phyloP scores from a whole-genome alignment of 1,140 invertebrate species.

The Aphidius gifuensis region DNA sequence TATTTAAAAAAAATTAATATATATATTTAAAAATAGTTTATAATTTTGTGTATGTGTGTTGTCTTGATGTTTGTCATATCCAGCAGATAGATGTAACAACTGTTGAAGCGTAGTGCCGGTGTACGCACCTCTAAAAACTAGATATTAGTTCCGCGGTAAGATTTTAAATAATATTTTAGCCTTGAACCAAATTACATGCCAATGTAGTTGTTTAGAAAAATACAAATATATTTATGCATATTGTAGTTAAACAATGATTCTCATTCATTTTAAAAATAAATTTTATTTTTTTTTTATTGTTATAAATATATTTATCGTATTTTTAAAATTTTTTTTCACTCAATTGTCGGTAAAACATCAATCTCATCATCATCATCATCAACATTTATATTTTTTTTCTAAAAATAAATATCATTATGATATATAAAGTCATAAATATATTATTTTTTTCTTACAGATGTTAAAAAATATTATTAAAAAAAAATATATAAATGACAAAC shows the following conservation, averaged over 20 bases:
- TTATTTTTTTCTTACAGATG: neutral
- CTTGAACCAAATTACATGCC: slow-evolving; percentile 41
- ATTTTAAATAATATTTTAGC: slow-evolving; percentile 24
- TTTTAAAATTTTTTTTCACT: too few relatives aligned
- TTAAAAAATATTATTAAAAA: slow-evolving; percentile 1
- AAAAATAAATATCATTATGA: too few relatives aligned
- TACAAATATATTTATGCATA: neutral
- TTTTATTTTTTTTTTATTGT: neutral
- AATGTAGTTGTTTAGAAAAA: slow-evolving; percentile 38
- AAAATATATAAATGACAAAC: slow-evolving; percentile 35
- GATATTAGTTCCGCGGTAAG: slow-evolving; percentile 35
- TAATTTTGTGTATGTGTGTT: too few relatives aligned
- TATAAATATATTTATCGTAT: too few relatives aligned
- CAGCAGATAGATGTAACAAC: neutral
- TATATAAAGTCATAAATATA: too few relatives aligned
- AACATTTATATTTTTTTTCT: too few relatives aligned
- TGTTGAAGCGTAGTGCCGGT: slow-evolving; percentile 24
- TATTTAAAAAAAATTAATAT: too few relatives aligned
- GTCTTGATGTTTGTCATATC: too few relatives aligned
- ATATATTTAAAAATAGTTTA: neutral
- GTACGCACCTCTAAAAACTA: slow-evolving; percentile 21
- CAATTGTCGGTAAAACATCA: too few relatives aligned
- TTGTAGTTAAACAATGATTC: too few relatives aligned
- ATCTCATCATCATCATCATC: too few relatives aligned
- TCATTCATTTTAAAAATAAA: neutral